A percentile compares a stretch with the other conserved stretches of the same genome.
Conservation (phyloP, 2,797 vertebrate species). For the Enteromius argenteus region DNA sequence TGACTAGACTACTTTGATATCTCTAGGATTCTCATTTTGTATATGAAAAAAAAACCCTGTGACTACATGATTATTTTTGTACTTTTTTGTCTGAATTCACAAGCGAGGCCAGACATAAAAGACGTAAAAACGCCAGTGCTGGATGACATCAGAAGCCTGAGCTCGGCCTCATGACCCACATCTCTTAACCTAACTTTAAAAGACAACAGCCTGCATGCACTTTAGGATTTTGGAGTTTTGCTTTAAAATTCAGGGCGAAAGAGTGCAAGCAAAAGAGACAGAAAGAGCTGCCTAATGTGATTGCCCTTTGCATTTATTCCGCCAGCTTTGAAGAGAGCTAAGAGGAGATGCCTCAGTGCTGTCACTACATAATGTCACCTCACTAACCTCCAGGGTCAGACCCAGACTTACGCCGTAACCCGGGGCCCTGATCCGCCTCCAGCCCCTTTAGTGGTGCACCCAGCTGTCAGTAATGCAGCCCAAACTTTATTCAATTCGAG, state of each 20-base stretch:
- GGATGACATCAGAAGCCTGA: slow-evolving; percentile 51
- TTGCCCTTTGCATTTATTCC: slow-evolving; percentile 81
- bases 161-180: slow-evolving; percentile 70
- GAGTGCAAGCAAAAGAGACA: slow-evolving; percentile 56
- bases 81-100: background rate
- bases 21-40: background rate
- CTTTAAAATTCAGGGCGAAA: slow-evolving; percentile 66
- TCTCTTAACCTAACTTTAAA: slow-evolving; percentile 66
- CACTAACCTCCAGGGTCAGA: slow-evolving; percentile 84
- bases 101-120: background rate
- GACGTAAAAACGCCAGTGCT: background rate
- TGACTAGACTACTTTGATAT: background rate
- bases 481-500: slow-evolving; percentile 89
- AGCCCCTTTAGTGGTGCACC: slow-evolving; percentile 87
- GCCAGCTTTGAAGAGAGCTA: slow-evolving; percentile 71
- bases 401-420: slow-evolving; percentile 88
- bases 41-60: background rate
- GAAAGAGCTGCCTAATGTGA: slow-evolving; percentile 76
- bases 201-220: slow-evolving; percentile 70
- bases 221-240: slow-evolving; percentile 64
- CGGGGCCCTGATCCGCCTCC: slow-evolving; percentile 81
- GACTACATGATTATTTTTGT: background rate
- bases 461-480: slow-evolving; percentile 87
- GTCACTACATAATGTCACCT: slow-evolving; percentile 83
- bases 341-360: slow-evolving; percentile 78